A percentile compares a stretch with the other conserved stretches of the same genome.
phyloP scores from a whole-genome alignment of 2,888 invertebrate genomes.

The Germaria angustata region DNA sequence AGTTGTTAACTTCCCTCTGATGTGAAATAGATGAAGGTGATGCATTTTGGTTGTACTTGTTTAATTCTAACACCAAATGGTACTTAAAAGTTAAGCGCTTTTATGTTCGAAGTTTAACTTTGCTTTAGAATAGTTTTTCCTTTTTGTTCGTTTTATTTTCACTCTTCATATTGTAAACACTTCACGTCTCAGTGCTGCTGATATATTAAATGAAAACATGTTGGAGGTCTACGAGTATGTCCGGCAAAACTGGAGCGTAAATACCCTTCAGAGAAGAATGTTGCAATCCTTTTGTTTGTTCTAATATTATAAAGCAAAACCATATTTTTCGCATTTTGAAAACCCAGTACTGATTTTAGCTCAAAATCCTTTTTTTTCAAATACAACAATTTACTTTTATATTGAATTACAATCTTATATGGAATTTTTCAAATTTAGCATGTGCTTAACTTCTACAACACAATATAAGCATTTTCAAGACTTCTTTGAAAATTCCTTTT shows the following conservation, averaged over 20 bases:
- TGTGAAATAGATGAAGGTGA: conserved; percentile 4
- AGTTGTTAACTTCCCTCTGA: neutral
- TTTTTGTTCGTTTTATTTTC: neutral
- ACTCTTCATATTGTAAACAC: conserved; percentile 58
- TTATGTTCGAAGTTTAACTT: conserved; percentile 47
- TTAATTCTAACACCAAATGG: conserved; percentile 64
- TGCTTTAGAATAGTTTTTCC: neutral
- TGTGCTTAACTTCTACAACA: no score
- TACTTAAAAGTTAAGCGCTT: conserved; percentile 66
- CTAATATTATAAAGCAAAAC: no score
- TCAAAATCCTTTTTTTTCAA: no score
- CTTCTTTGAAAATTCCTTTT: no score
- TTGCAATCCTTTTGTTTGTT: no score
- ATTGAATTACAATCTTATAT: no score
- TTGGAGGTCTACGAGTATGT: no score
- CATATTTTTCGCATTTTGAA: no score
- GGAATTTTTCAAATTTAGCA: no score
- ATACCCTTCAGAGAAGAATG: neutral
- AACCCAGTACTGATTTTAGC: no score
- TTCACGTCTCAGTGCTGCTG: conserved; percentile 57
- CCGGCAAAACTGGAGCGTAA: neutral
- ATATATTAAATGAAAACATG: conserved; percentile 26
- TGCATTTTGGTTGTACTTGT: conserved; percentile 30
- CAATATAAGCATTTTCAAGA: no score
- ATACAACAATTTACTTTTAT: no score